phyloP scores from a whole-genome alignment of 2,888 invertebrate genomes.

The Metellina segmentata region DNA sequence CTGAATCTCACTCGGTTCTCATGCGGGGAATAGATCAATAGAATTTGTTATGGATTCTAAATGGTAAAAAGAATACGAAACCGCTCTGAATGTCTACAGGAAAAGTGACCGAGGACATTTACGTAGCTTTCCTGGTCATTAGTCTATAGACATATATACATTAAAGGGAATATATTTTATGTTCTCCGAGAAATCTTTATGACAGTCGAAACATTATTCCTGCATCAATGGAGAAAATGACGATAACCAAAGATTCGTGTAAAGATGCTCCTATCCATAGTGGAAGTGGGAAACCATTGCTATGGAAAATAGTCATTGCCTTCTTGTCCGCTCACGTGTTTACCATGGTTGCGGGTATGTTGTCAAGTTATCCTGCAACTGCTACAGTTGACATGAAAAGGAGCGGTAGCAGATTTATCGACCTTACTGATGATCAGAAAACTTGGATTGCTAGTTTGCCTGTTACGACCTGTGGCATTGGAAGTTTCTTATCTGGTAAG shows the following conservation, averaged over 20 bases:
- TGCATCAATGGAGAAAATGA: not conserved
- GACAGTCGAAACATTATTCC: not conserved
- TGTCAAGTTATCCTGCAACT: conserved; percentile 62
- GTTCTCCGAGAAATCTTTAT: not conserved
- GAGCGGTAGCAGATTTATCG: conserved; percentile 44
- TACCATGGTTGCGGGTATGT: conserved; percentile 64
- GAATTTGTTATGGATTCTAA: no score
- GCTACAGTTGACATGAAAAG: conserved; percentile 67
- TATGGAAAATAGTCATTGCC: conserved; percentile 59
- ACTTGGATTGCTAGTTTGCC: conserved; percentile 75
- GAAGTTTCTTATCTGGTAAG: conserved; percentile 69
- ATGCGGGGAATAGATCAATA: no score
- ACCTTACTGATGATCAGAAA: conserved; percentile 40
- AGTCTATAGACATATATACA: not conserved
- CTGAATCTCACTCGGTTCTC: no score
- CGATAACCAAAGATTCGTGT: not conserved
- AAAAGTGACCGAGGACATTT: no score
- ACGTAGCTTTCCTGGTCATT: not conserved
- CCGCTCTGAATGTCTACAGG: no score
- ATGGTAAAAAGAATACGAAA: no score
- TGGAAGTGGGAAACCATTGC: not conserved
- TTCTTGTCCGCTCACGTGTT: conserved; percentile 70
- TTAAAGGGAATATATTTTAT: not conserved
- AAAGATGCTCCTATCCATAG: not conserved
- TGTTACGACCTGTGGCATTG: conserved; percentile 68